Percentiles rank a stretch among this genome's conserved stretches.
phyloP scores from a whole-genome alignment of 2,888 invertebrate genomes.

The Crepidodera aurea region DNA sequence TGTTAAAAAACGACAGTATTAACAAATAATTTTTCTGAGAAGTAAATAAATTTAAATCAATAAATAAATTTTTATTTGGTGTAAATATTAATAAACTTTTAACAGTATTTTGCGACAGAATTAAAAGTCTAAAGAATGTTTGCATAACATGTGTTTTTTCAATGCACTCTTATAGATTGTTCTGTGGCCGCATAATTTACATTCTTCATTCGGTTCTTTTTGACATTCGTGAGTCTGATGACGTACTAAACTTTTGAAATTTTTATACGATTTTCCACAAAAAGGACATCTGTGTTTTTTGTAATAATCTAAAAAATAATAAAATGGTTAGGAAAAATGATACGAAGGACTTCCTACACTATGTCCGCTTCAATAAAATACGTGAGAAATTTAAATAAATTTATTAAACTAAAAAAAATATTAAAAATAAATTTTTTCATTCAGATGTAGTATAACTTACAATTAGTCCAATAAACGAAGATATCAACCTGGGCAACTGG shows the following conservation, averaged over 20 bases:
- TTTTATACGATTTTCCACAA: conserved; percentile 65
- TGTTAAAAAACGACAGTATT: no score
- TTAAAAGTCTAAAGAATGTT: conserved; percentile 12
- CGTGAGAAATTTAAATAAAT: no score
- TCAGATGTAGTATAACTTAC: no score
- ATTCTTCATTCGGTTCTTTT: conserved; percentile 40
- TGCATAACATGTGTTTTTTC: conserved; percentile 41
- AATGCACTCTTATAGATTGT: conserved; percentile 45
- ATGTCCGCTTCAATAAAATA: no score
- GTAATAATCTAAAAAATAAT: not conserved
- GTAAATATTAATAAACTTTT: no score
- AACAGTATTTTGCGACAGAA: no score
- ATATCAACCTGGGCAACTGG: no score
- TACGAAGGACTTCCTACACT: no score
- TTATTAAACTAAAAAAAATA: no score
- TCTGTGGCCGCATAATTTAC: conserved; percentile 38
- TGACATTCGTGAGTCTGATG: conserved; percentile 45
- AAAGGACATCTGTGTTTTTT: conserved; percentile 7
- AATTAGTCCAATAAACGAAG: no score
- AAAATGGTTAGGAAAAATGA: not conserved
- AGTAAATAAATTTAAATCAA: not conserved
- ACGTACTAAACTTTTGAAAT: conserved; percentile 72
- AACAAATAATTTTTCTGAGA: no score
- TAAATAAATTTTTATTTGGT: not conserved
- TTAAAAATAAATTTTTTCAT: no score